Conservation (phyloP, 1,140 invertebrate genomes). For the Zaprionus tsacasi region DNA sequence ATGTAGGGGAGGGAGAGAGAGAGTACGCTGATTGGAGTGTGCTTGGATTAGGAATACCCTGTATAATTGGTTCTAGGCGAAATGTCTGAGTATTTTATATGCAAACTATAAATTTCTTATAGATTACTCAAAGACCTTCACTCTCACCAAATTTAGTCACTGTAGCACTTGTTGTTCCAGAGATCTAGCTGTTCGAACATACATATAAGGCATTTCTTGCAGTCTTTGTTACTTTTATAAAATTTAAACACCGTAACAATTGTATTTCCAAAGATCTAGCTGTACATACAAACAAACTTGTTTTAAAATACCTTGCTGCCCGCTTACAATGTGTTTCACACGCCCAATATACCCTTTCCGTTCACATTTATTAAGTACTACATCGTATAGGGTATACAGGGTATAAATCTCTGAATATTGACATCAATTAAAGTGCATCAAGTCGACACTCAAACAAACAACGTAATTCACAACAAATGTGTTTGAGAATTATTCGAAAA, state of each 20-base stretch:
- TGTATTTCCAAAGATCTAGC: neutral
- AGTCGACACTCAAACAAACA: conserved; percentile 80
- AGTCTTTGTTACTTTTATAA: too few species aligned
- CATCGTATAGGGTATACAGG: neutral
- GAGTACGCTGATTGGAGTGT: neutral
- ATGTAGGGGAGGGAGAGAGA: conserved; percentile 33
- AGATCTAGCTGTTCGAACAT: neutral
- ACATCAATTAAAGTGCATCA: conserved; percentile 83
- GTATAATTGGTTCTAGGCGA: neutral
- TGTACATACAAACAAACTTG: neutral
- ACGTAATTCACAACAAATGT: conserved; percentile 83
- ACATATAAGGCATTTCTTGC: neutral
- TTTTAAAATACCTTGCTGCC: too few species aligned
- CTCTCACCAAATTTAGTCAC: neutral
- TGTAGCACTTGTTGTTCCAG: neutral
- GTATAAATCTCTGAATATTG: conserved; percentile 79
- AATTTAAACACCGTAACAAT: too few species aligned
- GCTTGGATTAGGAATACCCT: neutral
- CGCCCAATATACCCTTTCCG: neutral
- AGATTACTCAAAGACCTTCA: neutral
- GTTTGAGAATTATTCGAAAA: conserved; percentile 49
- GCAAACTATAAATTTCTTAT: neutral
- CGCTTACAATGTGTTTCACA: neutral
- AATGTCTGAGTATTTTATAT: neutral
- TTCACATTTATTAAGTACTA: neutral